Evolutionary conservation across 2,797 vertebrate species (phyloP), one percentile per base, ranked within the genome.

Genomic region (Lepus oiostolus): DNA sequence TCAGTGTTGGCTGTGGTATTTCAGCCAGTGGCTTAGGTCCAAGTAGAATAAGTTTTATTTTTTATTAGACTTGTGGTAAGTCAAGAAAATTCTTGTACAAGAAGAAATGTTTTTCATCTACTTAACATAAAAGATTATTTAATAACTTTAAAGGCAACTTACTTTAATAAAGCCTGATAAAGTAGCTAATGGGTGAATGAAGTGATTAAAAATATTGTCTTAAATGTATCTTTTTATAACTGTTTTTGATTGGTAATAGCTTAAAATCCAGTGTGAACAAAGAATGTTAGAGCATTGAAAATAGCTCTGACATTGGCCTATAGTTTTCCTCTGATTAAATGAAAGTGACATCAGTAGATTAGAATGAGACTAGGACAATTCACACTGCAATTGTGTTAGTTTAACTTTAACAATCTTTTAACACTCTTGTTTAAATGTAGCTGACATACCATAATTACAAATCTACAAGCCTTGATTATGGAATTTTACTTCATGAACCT

Each of bases 341-440:
- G 99, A 98, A 99, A 99, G 98, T 99, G 99, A 99, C 99, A 99
- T 96, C 97, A 97, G 98, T 99, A 99, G 99, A 99, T 99, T 99
- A 99, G 99, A 99, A 98, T 98, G 99, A 99, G 99, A 99, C 99
- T 98, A 99, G 99, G 99, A 99, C 99, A 99, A 99, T 99, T 99
- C 99, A 99, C 99, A 98, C 99, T 99, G 99, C 99, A 99, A 98
- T 99, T 99, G 99, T 99, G 98, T 99, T 99, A 99, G 99, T 99
- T 99, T 99, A 99, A 99, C 99, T 98, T 98, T 98, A 99, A 99
- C 98, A 98, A 98, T 97, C 98, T 98, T 99, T 99, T 99, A 99
- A 99, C 98, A 98, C 98, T 99, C 98, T 98, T 98, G 98, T 99
- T 99, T 99, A 99, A 99, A 99, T 99, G 99, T 98, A 98, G 98